Evolutionary conservation across 64 coral and sea anemone species (phyloP).

Genomic region (Catalaphyllia jardinei): DNA sequence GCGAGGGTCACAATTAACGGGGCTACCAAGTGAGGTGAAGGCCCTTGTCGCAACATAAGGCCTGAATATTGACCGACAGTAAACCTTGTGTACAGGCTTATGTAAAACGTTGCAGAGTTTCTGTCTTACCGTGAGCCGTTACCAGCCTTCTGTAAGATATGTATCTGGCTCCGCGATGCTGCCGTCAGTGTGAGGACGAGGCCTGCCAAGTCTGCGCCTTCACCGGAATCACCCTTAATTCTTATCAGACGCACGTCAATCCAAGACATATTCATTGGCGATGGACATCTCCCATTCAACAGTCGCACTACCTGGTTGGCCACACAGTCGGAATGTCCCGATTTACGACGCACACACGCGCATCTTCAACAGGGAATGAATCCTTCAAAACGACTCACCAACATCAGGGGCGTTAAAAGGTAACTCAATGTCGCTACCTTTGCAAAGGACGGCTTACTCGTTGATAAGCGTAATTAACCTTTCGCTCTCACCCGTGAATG

Average conservation of each 20-base stretch:
- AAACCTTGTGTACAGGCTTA: constrained; percentile 44
- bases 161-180: constrained; percentile 41
- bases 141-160: constrained; percentile 42
- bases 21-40: constrained; percentile 32
- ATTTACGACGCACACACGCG: constrained; percentile 30
- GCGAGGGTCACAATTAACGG: not conserved
- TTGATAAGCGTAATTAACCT: constrained; percentile 14
- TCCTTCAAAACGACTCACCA: constrained; percentile 52
- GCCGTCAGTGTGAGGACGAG: constrained; percentile 37
- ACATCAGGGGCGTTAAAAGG: constrained; percentile 43
- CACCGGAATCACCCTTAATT: not conserved
- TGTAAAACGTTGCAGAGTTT: constrained; percentile 38
- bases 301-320: constrained; percentile 34
- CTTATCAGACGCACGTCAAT: not conserved
- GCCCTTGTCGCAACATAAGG: constrained; percentile 19
- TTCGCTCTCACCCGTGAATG: constrained; percentile 5
- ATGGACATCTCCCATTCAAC: constrained; percentile 27
- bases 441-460: constrained; percentile 39
- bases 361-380: constrained; percentile 39
- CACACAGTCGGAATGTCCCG: constrained; percentile 33
- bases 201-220: constrained; percentile 37
- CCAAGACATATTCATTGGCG: constrained; percentile 11
- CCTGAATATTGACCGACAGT: constrained; percentile 44
- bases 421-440: constrained; percentile 51
- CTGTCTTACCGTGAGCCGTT: constrained; percentile 49